Evolutionary conservation across 2,888 invertebrate genomes (phyloP), one percentile per base, ranked within the genome.

Genomic region (Aporophyla lueneburgensis): DNA sequence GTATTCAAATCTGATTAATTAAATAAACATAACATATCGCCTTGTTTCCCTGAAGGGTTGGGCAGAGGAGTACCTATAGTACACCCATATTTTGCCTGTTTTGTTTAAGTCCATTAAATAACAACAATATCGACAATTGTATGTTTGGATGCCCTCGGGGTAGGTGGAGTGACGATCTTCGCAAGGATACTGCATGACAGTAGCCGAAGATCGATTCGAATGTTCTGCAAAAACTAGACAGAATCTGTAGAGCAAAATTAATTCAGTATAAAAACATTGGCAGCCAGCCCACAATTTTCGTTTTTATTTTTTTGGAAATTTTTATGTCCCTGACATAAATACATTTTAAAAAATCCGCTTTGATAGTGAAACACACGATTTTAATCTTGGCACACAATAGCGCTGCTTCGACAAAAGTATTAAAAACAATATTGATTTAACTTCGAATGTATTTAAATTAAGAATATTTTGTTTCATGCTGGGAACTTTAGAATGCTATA

Each of bases 371-470:
- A n/a, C 16, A 59, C 0, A 61, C 62, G 19, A 24, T 62, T 74
- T 49, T 63, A 75, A 73, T 49, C 49, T 75, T 46, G 0, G 24
- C 16, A 24, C 10, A 62, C 62, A 74, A 21, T 24, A 53, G 33
- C 3, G 7, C 10, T 10, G 24, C n/a, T 7, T 33, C 12, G 19
- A 16, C 10, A 7, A 54, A 75, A 75, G 24, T 49, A 74, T 63
- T 24, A 74, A 65, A 76, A 56, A 19, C 40, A 49, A 75, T 76
- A 49, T 75, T 75, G 16, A 49, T 21, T 9, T 40, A 43, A 62
- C 40, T n/a, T 62, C n/a, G 7, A n/a, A 62, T 62, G 16, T 16
- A 16, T 14, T 4, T 1, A 40, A 62, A 62, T 40, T 4, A 62
- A 40, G 7, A 62, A 40, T 62, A n/a, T 62, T 61, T 62, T 40